Base-by-base conservation (phyloP, 2,888 invertebrate genomes). In the Esperia sulphurella region DNA sequence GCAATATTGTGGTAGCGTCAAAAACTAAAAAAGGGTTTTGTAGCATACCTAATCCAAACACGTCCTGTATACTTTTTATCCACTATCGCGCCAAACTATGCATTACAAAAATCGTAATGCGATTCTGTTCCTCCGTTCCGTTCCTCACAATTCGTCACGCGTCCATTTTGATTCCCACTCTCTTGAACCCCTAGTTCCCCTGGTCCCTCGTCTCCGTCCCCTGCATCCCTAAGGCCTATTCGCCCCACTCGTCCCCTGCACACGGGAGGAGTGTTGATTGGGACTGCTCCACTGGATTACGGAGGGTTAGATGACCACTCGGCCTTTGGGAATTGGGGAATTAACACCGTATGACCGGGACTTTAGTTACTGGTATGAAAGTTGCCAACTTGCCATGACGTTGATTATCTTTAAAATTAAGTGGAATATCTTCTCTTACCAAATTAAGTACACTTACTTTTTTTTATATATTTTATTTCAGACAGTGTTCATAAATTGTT, bases 181-280 rank as follows among this genome's bases (percentile, higher is more conserved):
- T 57, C 41, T 43, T 45, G 29, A 14, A 14, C 53, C 57, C 58
- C 54, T 53, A 57, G 48, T 57, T 62, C 69, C 71, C 56, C 14
- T 31, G 38, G 42, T 14, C 48, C 43, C 48, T 31, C 31, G 49
- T 44, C 31, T 56, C 55, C 57, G 52, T 46, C 54, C 56, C 57
- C 53, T 52, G 57, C 50, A 58, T 61, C 70, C 71, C 65, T 55
- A 48, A 53, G 59, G 65, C 63, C 68, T 73, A 62, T 53, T 58
- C 31, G 31, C 8, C 67, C 69, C 65, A 74, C 63, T 63, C 51
- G 52, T 57, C 55, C 61, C 58, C 59, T 59, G 59, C 58, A 44
- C 51, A n/a, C n/a, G 67, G 74, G 68, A 71, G 74, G 68, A 71
- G 83, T 83, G 88, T 83, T 87, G 88, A 88, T 87, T 88, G 87